These are phyloP conservation scores for Lacerta bilineata DNA, from an alignment of 2,797 vertebrate genomes.

Conservation along the genomic window DNA sequence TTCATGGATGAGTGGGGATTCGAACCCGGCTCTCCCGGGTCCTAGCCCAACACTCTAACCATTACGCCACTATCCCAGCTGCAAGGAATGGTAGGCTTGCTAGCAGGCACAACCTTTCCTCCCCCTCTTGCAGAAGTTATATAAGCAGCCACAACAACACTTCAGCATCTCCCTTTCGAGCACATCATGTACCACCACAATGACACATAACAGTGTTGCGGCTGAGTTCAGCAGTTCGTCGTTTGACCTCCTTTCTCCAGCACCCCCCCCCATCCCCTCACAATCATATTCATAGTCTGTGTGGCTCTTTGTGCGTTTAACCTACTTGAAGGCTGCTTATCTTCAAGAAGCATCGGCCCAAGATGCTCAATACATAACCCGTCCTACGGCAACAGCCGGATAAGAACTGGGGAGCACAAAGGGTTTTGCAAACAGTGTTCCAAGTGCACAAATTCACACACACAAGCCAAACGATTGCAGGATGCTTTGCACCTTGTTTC, in stretches of 20 bases:
- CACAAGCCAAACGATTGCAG: no score
- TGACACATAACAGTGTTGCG: neutral
- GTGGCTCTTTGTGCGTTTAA: neutral
- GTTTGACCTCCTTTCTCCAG: conserved; percentile 2
- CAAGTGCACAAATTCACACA: no score
- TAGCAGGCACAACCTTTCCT: neutral
- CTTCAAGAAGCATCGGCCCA: conserved; percentile 51
- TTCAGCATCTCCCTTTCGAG: neutral
- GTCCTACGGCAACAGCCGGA: neutral
- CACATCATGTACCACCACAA: neutral
- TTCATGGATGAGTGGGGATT: no score
- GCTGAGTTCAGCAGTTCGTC: neutral
- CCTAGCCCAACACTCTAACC: no score
- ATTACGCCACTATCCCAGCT: no score
- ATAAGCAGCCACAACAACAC: neutral
- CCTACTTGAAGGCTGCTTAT: conserved; percentile 13
- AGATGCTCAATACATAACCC: conserved; percentile 11
- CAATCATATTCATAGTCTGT: conserved; percentile 1
- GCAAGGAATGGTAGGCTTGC: neutral
- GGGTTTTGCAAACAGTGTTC: no score
- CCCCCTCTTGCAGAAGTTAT: no score
- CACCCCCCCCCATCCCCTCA: no score
- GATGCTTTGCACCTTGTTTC: no score
- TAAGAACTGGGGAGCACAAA: fast-evolving
- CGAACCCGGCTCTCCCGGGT: no score